Base-by-base conservation (phyloP, 2,797 vertebrate genomes). In the Acipenser transmontanus region DNA sequence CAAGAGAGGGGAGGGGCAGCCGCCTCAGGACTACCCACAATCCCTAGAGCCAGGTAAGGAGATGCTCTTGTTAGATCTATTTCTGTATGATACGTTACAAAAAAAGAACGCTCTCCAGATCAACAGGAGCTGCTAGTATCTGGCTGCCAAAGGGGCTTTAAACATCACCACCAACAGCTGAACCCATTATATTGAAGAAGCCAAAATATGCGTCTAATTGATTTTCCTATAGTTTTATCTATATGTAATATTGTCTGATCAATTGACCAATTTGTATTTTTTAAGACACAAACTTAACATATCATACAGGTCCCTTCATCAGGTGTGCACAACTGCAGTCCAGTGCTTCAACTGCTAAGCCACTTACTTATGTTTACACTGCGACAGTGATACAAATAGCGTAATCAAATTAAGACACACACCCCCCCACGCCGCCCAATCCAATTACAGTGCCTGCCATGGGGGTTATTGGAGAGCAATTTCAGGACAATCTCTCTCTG, bases 1-100 rank as follows among this genome's bases (percentile, higher is more conserved):
- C 72, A 87, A 91, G 73, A 81, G 88, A 50, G 85, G 78, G 12
- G 91, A 93, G 70, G 89, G 88, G 47, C 93, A 87, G 77, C 87
- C 81, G 1, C 86, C 88, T 1, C 85, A 84, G 70, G 87, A 90
- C 69, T 86, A 91, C 81, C 90, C 92, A 71, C 86, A 90, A 72
- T 86, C 91, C 51, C 78, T 94, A 78, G 94, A 95, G 79, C 93
- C 95, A 79, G 95, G 95, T 98, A 80, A 84, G 87, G 7, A 7
- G 11, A 11, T 7, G 6, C 54, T 7, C 12, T 11, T 11, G 11
- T 57, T 57, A 11, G 14, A 57, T 4, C 54, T n/a, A 7, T 34
- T 4, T 11, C 9, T n/a, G 6, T 11, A 11, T 57, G 9, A 7
- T 57, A 1, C 12, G 7, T 6, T n/a, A n/a, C 14, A 17, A 9